phyloP scores from a whole-genome alignment of 2,797 vertebrate genomes.

The Oreochromis grahami region DNA sequence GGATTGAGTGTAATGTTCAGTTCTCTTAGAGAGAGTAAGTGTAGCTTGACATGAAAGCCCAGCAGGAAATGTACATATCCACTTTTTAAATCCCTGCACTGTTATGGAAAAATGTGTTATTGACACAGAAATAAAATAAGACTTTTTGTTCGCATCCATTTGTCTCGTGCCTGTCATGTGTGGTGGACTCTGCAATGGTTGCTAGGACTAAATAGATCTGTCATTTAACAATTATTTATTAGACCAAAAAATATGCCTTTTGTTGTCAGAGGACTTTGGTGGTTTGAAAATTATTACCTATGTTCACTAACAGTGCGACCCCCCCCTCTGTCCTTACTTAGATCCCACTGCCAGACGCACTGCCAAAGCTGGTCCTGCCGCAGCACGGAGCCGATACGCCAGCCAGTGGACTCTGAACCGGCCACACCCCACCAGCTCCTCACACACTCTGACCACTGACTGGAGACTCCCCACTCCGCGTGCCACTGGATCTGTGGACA shows the following conservation, averaged over 20 bases:
- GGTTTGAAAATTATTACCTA: not conserved
- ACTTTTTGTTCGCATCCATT: not conserved
- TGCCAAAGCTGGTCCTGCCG: slow-evolving; percentile 91
- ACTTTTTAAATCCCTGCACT: not conserved
- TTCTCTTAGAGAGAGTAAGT: not conserved
- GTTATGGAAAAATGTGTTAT: not conserved
- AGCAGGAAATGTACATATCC: too few species aligned
- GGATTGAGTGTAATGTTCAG: not conserved
- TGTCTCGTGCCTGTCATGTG: not conserved
- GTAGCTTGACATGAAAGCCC: not conserved
- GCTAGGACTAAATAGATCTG: not conserved
- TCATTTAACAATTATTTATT: not conserved
- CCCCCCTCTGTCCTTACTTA: slow-evolving; percentile 48
- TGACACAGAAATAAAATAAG: not conserved
- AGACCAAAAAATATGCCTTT: not conserved
- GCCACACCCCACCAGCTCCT: slow-evolving; percentile 93
- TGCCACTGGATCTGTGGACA: slow-evolving; percentile 93
- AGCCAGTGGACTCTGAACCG: slow-evolving; percentile 99
- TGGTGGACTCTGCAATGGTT: not conserved
- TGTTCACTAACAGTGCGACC: not conserved
- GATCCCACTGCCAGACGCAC: slow-evolving; percentile 97
- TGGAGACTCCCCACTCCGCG: slow-evolving; percentile 96
- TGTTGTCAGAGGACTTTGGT: not conserved
- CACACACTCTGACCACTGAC: slow-evolving; percentile 96
- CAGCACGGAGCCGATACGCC: slow-evolving; percentile 91